Percentiles rank a stretch among this genome's conserved stretches.
Conservation (phyloP, 2,113 vertebrate species). For the Cephalopterus ornatus region DNA sequence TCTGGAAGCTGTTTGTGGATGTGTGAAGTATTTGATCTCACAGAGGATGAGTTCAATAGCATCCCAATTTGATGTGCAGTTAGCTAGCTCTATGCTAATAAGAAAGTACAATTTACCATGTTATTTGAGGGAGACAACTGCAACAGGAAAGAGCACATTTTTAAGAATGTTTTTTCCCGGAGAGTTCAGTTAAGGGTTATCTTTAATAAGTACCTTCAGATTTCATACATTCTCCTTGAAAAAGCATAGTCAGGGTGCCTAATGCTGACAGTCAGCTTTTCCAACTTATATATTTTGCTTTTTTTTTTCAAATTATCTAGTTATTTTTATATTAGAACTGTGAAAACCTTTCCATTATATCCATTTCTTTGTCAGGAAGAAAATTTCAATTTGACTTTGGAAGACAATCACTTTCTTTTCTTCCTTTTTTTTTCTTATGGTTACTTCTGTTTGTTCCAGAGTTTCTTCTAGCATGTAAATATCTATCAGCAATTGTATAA, state of each 20-base stretch:
- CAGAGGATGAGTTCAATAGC: not conserved
- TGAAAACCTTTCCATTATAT: not conserved
- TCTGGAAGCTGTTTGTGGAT: not conserved
- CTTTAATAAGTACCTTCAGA: not conserved
- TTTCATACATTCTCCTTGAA: not conserved
- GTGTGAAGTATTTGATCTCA: not conserved
- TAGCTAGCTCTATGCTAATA: not conserved
- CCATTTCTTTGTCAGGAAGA: not conserved
- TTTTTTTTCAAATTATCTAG: slow-evolving; percentile 8
- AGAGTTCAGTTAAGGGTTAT: not conserved
- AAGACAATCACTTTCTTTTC: not conserved
- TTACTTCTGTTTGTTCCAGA: not conserved
- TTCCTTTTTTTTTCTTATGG: not conserved
- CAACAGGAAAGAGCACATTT: not conserved
- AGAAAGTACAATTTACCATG: not conserved
- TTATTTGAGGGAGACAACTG: not conserved
- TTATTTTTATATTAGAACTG: slow-evolving; percentile 10
- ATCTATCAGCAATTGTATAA: not conserved
- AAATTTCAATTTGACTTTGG: slow-evolving; percentile 3
- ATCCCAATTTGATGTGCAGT: not conserved
- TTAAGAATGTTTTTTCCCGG: not conserved
- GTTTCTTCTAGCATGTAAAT: not conserved
- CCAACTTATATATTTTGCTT: not conserved
- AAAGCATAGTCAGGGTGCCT: not conserved
- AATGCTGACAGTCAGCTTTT: not conserved